Evolutionary conservation across 2,888 invertebrate genomes (phyloP).

Genomic region (Lasioglossum lativentre): DNA sequence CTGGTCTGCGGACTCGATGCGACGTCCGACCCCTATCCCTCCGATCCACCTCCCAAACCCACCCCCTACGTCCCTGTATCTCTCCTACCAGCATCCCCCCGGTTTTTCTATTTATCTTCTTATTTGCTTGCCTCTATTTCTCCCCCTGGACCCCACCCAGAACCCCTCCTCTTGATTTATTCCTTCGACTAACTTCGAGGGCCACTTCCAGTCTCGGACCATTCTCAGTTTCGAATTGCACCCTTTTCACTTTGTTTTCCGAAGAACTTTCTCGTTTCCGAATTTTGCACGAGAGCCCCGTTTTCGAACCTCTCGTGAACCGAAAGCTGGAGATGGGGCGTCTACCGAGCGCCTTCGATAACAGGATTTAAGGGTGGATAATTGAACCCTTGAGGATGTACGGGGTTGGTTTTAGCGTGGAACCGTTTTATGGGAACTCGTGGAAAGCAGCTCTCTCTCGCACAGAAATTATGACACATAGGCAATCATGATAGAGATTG

Average conservation of each 20-base stretch:
- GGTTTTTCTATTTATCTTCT: conserved; percentile 8
- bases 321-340: neutral
- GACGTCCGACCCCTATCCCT: neutral
- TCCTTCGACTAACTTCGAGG: neutral
- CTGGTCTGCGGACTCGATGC: neutral
- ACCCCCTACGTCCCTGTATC: neutral
- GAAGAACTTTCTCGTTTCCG: neutral
- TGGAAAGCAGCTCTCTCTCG: no score
- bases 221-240: neutral
- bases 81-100: neutral
- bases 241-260: neutral
- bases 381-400: neutral
- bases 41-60: neutral
- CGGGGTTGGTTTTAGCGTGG: neutral
- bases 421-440: neutral
- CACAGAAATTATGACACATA: no score
- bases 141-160: neutral
- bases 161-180: neutral
- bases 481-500: no score
- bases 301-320: neutral
- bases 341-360: neutral
- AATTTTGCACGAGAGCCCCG: neutral
- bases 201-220: neutral
- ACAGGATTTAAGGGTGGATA: neutral
- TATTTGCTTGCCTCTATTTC: neutral